A percentile compares a stretch with the other conserved stretches of the same genome.
Evolutionary conservation across 1,140 invertebrate species (phyloP).

Genomic region (Drosophila virilis): DNA sequence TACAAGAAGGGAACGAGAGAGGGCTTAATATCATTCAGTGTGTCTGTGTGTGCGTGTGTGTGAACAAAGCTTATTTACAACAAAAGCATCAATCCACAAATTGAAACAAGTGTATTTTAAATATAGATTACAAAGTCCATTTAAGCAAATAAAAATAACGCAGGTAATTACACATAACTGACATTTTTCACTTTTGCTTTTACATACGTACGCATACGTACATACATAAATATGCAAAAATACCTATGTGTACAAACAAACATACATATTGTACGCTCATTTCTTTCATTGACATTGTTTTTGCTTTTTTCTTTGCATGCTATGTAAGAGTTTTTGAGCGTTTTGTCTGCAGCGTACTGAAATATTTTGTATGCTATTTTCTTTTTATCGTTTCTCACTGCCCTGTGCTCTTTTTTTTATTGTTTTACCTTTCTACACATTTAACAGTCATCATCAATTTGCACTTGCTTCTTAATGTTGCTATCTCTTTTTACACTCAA

Average conservation of each 20-base stretch:
- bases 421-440: slow-evolving; percentile 63
- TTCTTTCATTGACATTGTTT: slow-evolving; percentile 51
- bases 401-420: slow-evolving; percentile 44
- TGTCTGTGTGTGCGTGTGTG: slow-evolving; percentile 7
- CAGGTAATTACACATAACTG: slow-evolving; percentile 67
- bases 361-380: slow-evolving; percentile 50
- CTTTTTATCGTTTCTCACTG: slow-evolving; percentile 43
- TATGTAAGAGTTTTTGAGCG: slow-evolving; percentile 44
- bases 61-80: slow-evolving; percentile 17
- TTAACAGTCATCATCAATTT: slow-evolving; percentile 40
- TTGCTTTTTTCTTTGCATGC: slow-evolving; percentile 45
- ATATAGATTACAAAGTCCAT: slow-evolving; percentile 71
- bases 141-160: slow-evolving; percentile 56
- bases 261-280: slow-evolving; percentile 24
- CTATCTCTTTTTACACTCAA: slow-evolving; percentile 50
- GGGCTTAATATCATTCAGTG: slow-evolving; percentile 1
- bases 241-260: slow-evolving; percentile 36
- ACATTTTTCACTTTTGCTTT: slow-evolving; percentile 55
- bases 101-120: slow-evolving; percentile 57
- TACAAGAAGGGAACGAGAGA: slow-evolving; percentile 14
- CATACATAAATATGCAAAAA: not conserved
- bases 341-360: slow-evolving; percentile 53
- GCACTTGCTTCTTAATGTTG: slow-evolving; percentile 60
- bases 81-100: slow-evolving; percentile 17
- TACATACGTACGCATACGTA: slow-evolving; percentile 7